phyloP scores from a whole-genome alignment of 2,888 invertebrate species.

The Deroplatys truncata region DNA sequence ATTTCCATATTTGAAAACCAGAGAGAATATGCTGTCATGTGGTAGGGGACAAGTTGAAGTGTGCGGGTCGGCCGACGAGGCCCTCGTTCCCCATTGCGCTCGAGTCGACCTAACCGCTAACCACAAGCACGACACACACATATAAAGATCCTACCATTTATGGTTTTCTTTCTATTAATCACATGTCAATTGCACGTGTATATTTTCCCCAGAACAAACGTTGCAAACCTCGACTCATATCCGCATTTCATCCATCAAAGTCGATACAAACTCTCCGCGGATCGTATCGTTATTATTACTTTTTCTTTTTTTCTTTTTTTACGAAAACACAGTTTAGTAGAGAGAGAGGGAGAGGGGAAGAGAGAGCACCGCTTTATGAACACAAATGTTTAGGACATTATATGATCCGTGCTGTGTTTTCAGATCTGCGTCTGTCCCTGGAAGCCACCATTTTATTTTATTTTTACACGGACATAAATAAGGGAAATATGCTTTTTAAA shows the following conservation, averaged over 20 bases:
- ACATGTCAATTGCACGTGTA: slow-evolving; percentile 2
- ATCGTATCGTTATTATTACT: not conserved
- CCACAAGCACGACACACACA: not conserved
- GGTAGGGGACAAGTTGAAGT: not conserved
- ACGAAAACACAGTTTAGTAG: not conserved
- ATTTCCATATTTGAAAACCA: not conserved
- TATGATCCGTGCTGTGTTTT: not conserved
- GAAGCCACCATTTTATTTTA: too few species aligned
- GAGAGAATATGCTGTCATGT: not conserved
- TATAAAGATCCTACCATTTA: not conserved
- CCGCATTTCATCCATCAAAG: slow-evolving; percentile 14
- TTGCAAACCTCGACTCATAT: slow-evolving; percentile 3
- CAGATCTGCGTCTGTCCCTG: not conserved
- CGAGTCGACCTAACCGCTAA: not conserved
- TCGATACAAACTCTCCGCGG: not conserved
- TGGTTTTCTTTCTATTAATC: slow-evolving; percentile 8
- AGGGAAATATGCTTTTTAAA: too few species aligned
- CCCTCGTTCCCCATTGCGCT: not conserved
- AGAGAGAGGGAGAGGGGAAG: too few species aligned
- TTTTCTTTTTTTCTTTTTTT: not conserved
- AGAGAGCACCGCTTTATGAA: not conserved
- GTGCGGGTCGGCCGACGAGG: not conserved
- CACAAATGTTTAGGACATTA: not conserved
- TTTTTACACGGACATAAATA: too few species aligned
- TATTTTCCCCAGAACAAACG: not conserved